Evolutionary conservation across 2,888 invertebrate species (phyloP).

Genomic region (Platycnemis pennipes): DNA sequence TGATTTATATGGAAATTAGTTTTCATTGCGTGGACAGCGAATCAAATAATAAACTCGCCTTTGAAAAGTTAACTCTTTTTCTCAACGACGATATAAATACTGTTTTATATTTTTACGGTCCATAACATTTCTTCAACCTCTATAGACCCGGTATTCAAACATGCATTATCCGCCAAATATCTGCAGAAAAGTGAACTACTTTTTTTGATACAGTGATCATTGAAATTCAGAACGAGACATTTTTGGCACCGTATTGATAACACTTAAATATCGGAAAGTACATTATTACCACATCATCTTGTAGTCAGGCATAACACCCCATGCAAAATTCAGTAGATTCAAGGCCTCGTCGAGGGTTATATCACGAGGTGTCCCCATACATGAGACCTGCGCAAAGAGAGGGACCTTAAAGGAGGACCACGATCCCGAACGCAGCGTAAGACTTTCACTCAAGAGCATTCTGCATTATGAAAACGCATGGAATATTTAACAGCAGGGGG

Average conservation of each 20-base stretch:
- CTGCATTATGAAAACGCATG: neutral
- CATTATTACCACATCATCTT: neutral
- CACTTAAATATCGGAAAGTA: neutral
- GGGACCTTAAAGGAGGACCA: neutral
- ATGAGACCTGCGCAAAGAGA: neutral
- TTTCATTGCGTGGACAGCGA: no score
- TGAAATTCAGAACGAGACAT: no score
- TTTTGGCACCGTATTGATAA: neutral
- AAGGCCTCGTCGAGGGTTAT: neutral
- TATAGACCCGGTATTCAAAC: no score
- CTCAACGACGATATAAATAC: no score
- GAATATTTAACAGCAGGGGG: neutral
- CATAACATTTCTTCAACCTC: no score
- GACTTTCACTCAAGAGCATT: constrained; percentile 10
- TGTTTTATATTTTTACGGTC: no score
- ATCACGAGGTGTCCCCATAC: neutral
- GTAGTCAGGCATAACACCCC: neutral
- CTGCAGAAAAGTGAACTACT: neutral
- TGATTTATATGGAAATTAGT: no score
- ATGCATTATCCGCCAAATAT: no score
- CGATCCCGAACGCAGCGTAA: neutral
- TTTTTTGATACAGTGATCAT: neutral
- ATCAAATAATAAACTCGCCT: no score
- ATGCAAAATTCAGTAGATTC: neutral
- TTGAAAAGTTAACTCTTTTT: no score